phyloP scores from a whole-genome alignment of 2,797 vertebrate species.

The Lagorchestes hirsutus region DNA sequence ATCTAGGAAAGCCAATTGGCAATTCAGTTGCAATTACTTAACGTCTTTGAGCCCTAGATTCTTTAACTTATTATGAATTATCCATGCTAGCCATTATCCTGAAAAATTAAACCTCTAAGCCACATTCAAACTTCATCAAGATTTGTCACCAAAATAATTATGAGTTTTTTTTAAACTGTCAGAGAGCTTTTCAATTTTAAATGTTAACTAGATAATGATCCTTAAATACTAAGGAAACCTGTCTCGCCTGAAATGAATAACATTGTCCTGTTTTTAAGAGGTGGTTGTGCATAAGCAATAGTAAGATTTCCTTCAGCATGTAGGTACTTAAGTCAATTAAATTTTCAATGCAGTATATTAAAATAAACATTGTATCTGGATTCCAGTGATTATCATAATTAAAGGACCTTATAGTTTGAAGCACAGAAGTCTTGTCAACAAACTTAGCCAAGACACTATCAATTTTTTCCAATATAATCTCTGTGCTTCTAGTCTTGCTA shows the following conservation, averaged over 20 bases:
- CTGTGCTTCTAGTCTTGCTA: not conserved
- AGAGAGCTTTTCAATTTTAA: slow-evolving; percentile 68
- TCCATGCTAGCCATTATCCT: slow-evolving; percentile 62
- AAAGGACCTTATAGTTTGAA: not conserved
- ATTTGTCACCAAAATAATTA: slow-evolving; percentile 70
- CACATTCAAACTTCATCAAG: slow-evolving; percentile 67
- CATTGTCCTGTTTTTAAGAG: slow-evolving; percentile 46
- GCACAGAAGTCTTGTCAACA: not conserved
- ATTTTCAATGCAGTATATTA: slow-evolving; percentile 32
- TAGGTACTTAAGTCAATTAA: slow-evolving; percentile 18
- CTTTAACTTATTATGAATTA: slow-evolving; percentile 77
- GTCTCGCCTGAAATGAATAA: slow-evolving; percentile 57
- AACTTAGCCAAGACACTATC: not conserved
- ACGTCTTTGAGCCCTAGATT: slow-evolving; percentile 49
- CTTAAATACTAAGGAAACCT: slow-evolving; percentile 54
- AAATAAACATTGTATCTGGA: slow-evolving; percentile 18
- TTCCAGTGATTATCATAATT: slow-evolving; percentile 34
- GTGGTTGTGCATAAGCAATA: slow-evolving; percentile 3
- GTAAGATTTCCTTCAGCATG: not conserved
- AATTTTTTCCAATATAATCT: not conserved
- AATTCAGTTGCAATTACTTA: slow-evolving; percentile 70
- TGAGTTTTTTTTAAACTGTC: slow-evolving; percentile 58
- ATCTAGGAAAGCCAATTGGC: slow-evolving; percentile 57
- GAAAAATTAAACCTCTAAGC: slow-evolving; percentile 72
- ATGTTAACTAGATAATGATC: slow-evolving; percentile 56